phyloP scores from a whole-genome alignment of 2,113 vertebrate species.

The Uropsilus gracilis region DNA sequence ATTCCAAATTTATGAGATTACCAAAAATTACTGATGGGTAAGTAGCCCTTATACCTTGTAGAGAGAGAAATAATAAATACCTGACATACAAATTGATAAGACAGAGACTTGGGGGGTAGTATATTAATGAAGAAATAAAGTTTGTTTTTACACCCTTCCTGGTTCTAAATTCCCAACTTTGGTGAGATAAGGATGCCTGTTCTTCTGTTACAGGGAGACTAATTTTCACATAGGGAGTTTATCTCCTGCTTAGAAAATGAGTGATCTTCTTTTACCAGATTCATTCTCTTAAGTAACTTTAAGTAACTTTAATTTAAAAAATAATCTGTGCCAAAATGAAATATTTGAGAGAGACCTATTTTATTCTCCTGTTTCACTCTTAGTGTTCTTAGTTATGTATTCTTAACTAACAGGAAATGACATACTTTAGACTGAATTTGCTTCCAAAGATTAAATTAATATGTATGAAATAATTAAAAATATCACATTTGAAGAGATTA shows the following conservation, averaged over 20 bases:
- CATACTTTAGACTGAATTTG: background rate
- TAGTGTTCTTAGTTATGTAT: background rate
- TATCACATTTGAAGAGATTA: background rate
- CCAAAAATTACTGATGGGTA: background rate
- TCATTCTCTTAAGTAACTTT: background rate
- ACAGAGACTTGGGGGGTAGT: background rate
- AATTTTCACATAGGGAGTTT: background rate
- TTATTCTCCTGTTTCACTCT: background rate
- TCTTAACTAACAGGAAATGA: background rate
- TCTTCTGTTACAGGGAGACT: background rate
- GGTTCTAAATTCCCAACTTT: background rate
- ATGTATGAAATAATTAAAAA: constrained; percentile 7
- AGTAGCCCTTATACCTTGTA: background rate
- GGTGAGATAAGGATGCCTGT: background rate
- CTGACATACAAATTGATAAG: background rate
- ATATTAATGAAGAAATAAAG: background rate
- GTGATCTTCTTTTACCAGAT: background rate
- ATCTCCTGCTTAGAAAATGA: background rate
- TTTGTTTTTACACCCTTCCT: background rate
- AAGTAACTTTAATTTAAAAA: too few relatives aligned
- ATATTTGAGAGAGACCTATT: background rate
- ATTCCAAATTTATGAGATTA: background rate
- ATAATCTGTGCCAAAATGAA: background rate
- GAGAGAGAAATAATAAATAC: background rate
- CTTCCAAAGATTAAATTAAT: background rate